Conservation (phyloP, 2,797 vertebrate species). For the Coluber constrictor region DNA sequence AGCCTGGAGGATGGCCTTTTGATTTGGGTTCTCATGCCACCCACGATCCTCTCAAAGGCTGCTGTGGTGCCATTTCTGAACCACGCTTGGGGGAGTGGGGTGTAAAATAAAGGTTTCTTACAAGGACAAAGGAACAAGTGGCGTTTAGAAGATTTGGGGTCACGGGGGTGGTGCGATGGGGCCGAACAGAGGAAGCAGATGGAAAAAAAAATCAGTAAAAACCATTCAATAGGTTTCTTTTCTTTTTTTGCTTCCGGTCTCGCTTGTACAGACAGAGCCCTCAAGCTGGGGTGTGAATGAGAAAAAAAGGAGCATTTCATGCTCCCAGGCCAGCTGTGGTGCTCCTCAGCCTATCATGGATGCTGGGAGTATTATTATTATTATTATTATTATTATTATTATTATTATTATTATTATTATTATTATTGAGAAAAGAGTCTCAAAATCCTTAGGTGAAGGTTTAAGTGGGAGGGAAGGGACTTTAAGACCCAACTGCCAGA, state of each 20-base stretch:
- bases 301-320: background rate
- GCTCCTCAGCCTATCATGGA: background rate
- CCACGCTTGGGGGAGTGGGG: accelerated
- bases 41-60: background rate
- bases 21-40: background rate
- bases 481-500: background rate
- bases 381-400: background rate
- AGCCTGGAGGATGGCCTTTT: background rate
- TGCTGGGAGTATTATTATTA: background rate
- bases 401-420: background rate
- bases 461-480: background rate
- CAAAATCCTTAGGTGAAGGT: background rate
- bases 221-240: no score
- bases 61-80: background rate
- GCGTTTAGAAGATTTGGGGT: background rate
- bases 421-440: background rate
- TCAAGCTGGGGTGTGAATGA: background rate
- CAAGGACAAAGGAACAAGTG: background rate
- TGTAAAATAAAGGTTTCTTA: background rate
- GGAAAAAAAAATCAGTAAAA: background rate
- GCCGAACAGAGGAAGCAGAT: background rate
- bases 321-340: background rate
- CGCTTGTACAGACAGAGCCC: background rate
- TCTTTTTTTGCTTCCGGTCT: background rate
- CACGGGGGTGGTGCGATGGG: no score